Base-by-base conservation (phyloP, 2,113 vertebrate genomes). In the Coryphaenoides rupestris region DNA sequence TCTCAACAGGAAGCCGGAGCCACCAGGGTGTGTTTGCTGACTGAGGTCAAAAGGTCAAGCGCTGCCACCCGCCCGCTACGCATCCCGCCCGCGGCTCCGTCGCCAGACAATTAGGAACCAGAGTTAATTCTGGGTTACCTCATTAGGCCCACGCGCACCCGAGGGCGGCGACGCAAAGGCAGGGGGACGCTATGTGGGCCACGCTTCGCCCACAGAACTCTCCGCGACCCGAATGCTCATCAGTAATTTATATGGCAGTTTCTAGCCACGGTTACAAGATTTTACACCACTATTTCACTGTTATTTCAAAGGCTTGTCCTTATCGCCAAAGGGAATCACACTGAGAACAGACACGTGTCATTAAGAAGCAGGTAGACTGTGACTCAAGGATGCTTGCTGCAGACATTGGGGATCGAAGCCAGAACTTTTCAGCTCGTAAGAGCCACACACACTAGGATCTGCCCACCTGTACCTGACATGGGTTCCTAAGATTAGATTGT, bases 71-170 rank as follows among this genome's bases (percentile, higher is more conserved):
- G 28, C 15, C 24, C 24, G n/a, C 65, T 17, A 23, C 14, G 33
- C 47, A 13, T 50, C 47, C 61, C 69, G 19, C 21, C 60, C 73
- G 24, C 72, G 65, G 73, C 80, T 80, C 75, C 73, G 67, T 50
- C 57, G 75, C 65, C 67, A 76, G 65, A 81, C 80, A 83, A 86
- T 88, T 78, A 80, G 63, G 78, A 81, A 7, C 13, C 74, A 73
- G 40, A 76, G 86, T 83, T 84, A 68, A 84, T 84, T 89, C 69
- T 78, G 81, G 84, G 82, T 82, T 76, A 77, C 79, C 80, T 86
- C 79, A 83, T 86, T 89, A 80, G 46, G 26, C 62, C n/a, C 60
- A 70, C 71, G 68, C 68, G 77, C 52, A 79, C 52, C 77, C 77
- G 74, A 79, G 82, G n/a, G 71, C 82, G 79, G 77, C 69, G 64